A percentile compares a stretch with the other conserved stretches of the same genome.
Evolutionary conservation across 37 sponge, comb jelly and placozoan species (phyloP).

Genomic region (Trichoplax adhaerens): DNA sequence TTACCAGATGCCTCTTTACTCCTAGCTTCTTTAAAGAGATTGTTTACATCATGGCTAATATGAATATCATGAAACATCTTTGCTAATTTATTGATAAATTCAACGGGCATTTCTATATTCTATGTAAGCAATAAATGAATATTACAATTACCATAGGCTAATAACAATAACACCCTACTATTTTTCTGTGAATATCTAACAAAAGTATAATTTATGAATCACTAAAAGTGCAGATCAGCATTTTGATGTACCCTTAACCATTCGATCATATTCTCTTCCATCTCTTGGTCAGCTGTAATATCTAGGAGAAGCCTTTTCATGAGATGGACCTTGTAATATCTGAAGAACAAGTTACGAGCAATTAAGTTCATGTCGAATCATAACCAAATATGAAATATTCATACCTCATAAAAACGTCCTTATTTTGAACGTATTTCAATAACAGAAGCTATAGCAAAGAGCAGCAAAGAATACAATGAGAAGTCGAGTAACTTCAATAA

Average conservation of each 20-base stretch:
- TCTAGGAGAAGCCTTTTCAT: conserved; percentile 69
- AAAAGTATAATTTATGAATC: no score
- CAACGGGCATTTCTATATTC: conserved; percentile 87
- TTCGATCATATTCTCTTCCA: conserved; percentile 90
- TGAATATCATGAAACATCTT: conserved; percentile 92
- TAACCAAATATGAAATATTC: not conserved
- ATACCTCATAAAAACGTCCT: conserved; percentile 79
- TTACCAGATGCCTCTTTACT: conserved; percentile 20
- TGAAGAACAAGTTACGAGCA: not conserved
- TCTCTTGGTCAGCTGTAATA: conserved; percentile 79
- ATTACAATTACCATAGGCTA: not conserved
- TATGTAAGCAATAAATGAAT: conserved; percentile 1
- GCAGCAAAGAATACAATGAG: not conserved
- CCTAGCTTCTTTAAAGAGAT: conserved; percentile 51
- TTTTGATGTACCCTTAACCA: conserved; percentile 47
- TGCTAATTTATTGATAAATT: conserved; percentile 85
- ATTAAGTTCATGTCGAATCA: not conserved
- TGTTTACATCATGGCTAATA: conserved; percentile 74
- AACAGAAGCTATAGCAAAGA: conserved; percentile 43
- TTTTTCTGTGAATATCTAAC: no score
- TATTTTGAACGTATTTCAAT: conserved; percentile 86
- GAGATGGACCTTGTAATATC: conserved; percentile 82
- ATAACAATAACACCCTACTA: no score
- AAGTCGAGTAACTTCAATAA: not conserved
- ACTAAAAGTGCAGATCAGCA: no score